Percentiles rank a stretch among this genome's conserved stretches.
These are phyloP conservation scores for Chloroceryle amazona DNA, from an alignment of 2,797 vertebrate genomes.

Conservation along the genomic window DNA sequence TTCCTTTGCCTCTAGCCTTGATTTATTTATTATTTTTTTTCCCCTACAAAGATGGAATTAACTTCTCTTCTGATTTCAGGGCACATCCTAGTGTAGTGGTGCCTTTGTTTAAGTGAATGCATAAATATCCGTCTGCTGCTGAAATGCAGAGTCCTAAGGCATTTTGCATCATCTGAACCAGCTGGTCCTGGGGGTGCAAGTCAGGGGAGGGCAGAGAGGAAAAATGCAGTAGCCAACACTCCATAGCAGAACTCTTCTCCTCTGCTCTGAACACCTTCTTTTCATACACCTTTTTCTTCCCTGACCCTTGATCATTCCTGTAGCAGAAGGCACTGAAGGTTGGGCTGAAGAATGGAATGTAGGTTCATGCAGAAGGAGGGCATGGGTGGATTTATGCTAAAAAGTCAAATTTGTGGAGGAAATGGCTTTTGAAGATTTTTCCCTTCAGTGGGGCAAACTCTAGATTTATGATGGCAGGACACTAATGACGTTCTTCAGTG, in stretches of 20 bases:
- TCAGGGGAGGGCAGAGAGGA: not conserved
- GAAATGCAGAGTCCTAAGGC: not conserved
- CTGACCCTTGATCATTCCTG: not conserved
- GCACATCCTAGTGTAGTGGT: not conserved
- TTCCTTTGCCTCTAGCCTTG: not conserved
- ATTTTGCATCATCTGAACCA: not conserved
- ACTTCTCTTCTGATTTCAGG: not conserved
- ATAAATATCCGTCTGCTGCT: not conserved
- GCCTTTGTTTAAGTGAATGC: not conserved
- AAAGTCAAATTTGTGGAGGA: not conserved
- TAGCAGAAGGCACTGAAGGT: not conserved
- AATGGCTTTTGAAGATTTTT: not conserved
- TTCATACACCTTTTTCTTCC: not conserved
- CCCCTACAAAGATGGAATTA: not conserved
- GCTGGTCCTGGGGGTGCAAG: not conserved
- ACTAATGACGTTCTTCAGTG: not conserved
- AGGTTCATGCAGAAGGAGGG: not conserved
- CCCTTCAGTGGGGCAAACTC: not conserved
- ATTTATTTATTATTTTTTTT: not conserved
- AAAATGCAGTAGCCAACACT: not conserved
- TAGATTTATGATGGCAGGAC: not conserved
- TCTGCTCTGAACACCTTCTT: not conserved
- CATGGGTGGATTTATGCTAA: not conserved
- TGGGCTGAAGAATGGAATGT: not conserved
- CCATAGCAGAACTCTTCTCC: not conserved